Conservation (phyloP, 2,113 vertebrate species). For the Zootoca vivipara region DNA sequence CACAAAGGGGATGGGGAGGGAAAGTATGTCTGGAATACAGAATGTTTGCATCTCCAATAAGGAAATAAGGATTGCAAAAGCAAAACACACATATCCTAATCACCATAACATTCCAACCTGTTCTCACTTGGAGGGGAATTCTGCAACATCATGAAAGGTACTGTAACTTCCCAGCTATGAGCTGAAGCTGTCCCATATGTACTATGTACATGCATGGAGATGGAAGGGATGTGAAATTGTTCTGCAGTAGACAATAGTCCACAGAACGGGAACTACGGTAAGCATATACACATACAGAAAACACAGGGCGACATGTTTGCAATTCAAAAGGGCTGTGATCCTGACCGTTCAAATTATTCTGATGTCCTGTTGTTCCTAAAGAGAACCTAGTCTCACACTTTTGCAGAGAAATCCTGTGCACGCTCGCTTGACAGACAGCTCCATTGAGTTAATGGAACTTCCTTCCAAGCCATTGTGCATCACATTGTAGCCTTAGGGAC, state of each 20-base stretch:
- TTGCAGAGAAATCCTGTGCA: not conserved
- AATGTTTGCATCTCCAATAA: slow-evolving; percentile 29
- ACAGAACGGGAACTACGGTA: not conserved
- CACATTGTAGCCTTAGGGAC: not conserved
- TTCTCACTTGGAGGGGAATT: slow-evolving; percentile 26
- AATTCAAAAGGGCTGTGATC: too few species aligned
- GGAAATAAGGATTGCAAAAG: slow-evolving; percentile 32
- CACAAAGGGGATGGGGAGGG: not conserved
- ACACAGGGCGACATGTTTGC: not conserved
- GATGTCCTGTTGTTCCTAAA: not conserved
- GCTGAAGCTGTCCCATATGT: not conserved
- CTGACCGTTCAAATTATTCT: too few species aligned
- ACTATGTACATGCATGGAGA: not conserved
- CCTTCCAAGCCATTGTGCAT: not conserved
- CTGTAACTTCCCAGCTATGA: not conserved
- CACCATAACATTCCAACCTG: not conserved
- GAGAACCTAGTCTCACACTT: not conserved
- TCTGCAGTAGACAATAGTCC: not conserved
- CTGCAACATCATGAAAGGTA: not conserved
- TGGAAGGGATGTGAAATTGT: not conserved
- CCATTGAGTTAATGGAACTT: not conserved
- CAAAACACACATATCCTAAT: not conserved
- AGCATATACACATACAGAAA: not conserved
- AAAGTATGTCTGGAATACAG: not conserved
- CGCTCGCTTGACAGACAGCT: not conserved